Percentiles rank a stretch among this genome's conserved stretches.
Conservation (phyloP, 2,113 vertebrate species). For the Istiophorus platypterus region DNA sequence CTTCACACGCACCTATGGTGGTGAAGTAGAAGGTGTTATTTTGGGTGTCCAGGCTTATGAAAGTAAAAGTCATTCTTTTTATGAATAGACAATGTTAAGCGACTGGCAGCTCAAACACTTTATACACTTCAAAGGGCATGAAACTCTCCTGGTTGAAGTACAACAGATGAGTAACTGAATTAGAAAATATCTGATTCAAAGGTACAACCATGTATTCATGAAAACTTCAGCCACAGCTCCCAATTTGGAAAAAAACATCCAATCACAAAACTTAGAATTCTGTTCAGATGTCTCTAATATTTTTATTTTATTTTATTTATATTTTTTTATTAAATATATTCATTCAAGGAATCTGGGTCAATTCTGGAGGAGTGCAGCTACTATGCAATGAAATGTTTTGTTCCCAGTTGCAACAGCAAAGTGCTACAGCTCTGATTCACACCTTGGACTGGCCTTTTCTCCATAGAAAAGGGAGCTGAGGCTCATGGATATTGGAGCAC, state of each 20-base stretch:
- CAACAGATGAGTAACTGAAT: not conserved
- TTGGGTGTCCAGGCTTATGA: no score
- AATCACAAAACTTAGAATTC: not conserved
- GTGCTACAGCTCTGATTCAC: not conserved
- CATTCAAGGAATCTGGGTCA: not conserved
- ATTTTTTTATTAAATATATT: not conserved
- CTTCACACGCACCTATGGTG: not conserved
- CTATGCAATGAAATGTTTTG: not conserved
- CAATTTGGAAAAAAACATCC: not conserved
- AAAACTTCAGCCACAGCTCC: not conserved
- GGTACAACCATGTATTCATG: not conserved
- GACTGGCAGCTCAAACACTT: not conserved
- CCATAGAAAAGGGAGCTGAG: not conserved
- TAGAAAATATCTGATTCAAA: not conserved
- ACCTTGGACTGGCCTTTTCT: no score
- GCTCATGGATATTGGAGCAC: not conserved
- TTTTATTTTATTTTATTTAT: no score
- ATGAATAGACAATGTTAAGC: no score
- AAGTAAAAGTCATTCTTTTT: no score
- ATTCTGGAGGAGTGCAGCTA: not conserved
- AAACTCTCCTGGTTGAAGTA: not conserved
- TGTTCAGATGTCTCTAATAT: not conserved
- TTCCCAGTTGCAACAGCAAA: no score
- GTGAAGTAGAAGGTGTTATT: no score
- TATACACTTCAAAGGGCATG: not conserved